phyloP scores from a whole-genome alignment of 2,888 invertebrate species.

The Eristalinus sepulchralis region DNA sequence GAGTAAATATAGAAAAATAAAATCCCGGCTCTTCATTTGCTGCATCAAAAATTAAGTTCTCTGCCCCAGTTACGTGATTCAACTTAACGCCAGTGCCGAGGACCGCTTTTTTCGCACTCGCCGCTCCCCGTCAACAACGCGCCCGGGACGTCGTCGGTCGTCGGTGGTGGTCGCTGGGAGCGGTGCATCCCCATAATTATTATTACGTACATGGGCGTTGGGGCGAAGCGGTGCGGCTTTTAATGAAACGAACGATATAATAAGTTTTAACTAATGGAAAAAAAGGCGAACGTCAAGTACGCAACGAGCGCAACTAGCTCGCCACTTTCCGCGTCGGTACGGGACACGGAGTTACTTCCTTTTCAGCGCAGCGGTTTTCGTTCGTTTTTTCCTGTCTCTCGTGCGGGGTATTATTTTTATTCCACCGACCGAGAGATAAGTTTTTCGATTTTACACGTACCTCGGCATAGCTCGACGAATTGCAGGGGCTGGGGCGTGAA shows the following conservation, averaged over 20 bases:
- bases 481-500: neutral
- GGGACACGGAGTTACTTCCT: constrained; percentile 37
- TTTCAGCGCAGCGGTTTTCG: neutral
- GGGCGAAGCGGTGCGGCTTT: constrained; percentile 52
- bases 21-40: constrained; percentile 52
- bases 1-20: constrained; percentile 27
- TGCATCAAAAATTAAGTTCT: constrained; percentile 64
- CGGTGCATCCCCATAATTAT: constrained; percentile 53
- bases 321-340: constrained; percentile 49
- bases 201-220: constrained; percentile 38
- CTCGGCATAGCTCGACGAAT: neutral
- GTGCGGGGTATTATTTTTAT: constrained; percentile 22
- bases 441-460: constrained; percentile 23
- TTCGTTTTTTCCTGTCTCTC: constrained; percentile 14
- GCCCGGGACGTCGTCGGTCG: neutral
- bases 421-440: constrained; percentile 38
- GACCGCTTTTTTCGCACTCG: neutral
- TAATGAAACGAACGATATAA: constrained; percentile 66
- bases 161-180: neutral
- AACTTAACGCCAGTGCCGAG: constrained; percentile 49
- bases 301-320: constrained; percentile 26
- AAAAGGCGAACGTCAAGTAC: constrained; percentile 41
- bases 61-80: constrained; percentile 63
- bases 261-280: constrained; percentile 63
- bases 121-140: neutral